A percentile compares a stretch with the other conserved stretches of the same genome.
Evolutionary conservation across 2,888 invertebrate genomes (phyloP).

Genomic region (Mesochorus sp.): DNA sequence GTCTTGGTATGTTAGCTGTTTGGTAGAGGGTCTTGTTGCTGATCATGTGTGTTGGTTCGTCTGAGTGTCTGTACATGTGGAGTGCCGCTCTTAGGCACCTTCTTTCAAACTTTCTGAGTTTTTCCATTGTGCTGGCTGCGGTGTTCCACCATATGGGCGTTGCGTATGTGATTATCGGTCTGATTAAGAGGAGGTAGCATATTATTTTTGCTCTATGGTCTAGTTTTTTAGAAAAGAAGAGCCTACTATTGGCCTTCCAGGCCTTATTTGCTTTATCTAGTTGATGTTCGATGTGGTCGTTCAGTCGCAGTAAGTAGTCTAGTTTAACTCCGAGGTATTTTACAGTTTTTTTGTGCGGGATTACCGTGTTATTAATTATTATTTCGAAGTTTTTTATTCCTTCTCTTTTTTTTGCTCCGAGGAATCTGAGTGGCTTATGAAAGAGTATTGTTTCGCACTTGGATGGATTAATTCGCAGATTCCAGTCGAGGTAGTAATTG

Average conservation of each 20-base stretch:
- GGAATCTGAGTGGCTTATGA: slow-evolving; percentile 10
- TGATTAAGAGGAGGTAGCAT: not conserved
- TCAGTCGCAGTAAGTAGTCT: slow-evolving; percentile 14
- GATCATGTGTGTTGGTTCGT: not conserved
- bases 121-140: not conserved
- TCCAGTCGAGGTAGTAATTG: slow-evolving; percentile 9
- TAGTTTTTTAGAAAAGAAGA: not conserved
- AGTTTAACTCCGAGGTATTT: not conserved
- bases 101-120: not conserved
- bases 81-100: not conserved
- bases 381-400: not conserved
- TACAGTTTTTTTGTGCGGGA: not conserved
- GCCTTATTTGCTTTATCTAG: not conserved
- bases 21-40: not conserved
- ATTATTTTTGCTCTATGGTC: slow-evolving; percentile 4
- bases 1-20: not conserved
- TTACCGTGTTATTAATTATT: too few species aligned
- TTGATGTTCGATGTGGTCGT: not conserved
- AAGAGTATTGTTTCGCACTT: slow-evolving; percentile 37
- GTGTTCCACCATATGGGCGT: not conserved
- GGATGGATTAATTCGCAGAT: slow-evolving; percentile 12
- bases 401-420: not conserved
- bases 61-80: not conserved
- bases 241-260: not conserved
- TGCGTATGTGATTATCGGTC: not conserved